phyloP scores from a whole-genome alignment of 2,113 vertebrate species.

The Arvicanthis niloticus region DNA sequence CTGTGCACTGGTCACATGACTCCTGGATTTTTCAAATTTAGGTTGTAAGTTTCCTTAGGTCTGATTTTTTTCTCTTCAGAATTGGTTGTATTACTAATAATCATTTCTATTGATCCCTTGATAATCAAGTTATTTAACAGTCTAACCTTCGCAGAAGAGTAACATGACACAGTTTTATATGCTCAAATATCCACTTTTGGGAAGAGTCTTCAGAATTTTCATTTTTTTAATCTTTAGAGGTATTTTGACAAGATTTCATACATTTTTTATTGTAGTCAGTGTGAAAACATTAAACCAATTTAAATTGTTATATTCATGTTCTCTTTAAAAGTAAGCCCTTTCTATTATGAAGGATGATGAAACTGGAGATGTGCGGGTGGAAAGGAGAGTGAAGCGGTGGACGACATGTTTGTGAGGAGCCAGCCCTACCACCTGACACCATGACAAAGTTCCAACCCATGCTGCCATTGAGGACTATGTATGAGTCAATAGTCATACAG shows the following conservation, averaged over 20 bases:
- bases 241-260: constrained; percentile 12
- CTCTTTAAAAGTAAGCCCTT: background rate
- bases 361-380: too few relatives aligned
- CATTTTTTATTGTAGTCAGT: background rate
- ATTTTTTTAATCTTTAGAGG: background rate
- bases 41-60: background rate
- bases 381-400: too few relatives aligned
- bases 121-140: constrained; percentile 68
- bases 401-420: too few relatives aligned
- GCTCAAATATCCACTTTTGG: constrained; percentile 46
- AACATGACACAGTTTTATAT: constrained; percentile 50
- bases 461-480: too few relatives aligned
- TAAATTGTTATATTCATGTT: constrained; percentile 23
- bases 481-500: too few relatives aligned
- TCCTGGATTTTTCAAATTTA: background rate
- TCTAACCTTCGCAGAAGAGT: constrained; percentile 22
- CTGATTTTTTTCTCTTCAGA: constrained; percentile 39
- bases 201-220: constrained; percentile 25
- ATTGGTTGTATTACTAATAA: constrained; percentile 14
- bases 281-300: constrained; percentile 16
- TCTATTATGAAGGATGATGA: background rate
- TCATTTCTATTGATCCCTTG: constrained; percentile 41
- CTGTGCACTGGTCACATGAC: background rate
- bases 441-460: too few relatives aligned
- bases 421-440: too few relatives aligned